Evolutionary conservation across 2,888 invertebrate species (phyloP), one percentile per base, ranked within the genome.

Genomic region (Anorthoa munda): DNA sequence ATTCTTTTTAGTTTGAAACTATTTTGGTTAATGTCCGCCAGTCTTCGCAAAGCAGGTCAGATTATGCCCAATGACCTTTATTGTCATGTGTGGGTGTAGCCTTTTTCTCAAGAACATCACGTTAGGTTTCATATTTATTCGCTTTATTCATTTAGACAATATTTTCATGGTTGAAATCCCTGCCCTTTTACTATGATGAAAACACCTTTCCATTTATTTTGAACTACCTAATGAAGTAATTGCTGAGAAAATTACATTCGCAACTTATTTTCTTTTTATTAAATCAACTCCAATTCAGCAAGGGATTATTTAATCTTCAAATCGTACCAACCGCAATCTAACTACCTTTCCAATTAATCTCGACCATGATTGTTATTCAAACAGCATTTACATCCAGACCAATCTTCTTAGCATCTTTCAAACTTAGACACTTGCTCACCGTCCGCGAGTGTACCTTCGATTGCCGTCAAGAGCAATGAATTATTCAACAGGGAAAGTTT

Each of bases 401-500:
- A 86, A 86, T 85, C 68, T 80, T 68, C 59, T 65, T 74, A 86
- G 79, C 74, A 82, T 86, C 85, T 82, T 86, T 74, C 72, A 66
- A 84, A 86, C 67, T 86, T 77, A 39, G 66, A 69, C 67, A 63
- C 75, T 60, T 74, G 85, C 82, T 70, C 61, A 66, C 26, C 66
- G 66, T 75, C 67, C 85, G 84, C 86, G 79, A 79, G 66, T 66
- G 72, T 86, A 89, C 88, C 88, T 89, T 87, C 81, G 78, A 82
- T 83, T 83, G 81, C 88, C 77, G 72, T 84, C 79, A 81, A 72
- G 77, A 68, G 77, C 60, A 46, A 84, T 90, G 89, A 89, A 90
- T 90, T 80, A 90, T 90, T 90, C 88, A 90, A 74, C 39, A 65
- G 48, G 63, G 31, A 60, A 77, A 77, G 64, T 79, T 74, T 21